Percentiles rank a stretch among this genome's conserved stretches.
These are phyloP conservation scores for Elegia similella DNA, from an alignment of 2,888 invertebrate species.

Conservation along the genomic window DNA sequence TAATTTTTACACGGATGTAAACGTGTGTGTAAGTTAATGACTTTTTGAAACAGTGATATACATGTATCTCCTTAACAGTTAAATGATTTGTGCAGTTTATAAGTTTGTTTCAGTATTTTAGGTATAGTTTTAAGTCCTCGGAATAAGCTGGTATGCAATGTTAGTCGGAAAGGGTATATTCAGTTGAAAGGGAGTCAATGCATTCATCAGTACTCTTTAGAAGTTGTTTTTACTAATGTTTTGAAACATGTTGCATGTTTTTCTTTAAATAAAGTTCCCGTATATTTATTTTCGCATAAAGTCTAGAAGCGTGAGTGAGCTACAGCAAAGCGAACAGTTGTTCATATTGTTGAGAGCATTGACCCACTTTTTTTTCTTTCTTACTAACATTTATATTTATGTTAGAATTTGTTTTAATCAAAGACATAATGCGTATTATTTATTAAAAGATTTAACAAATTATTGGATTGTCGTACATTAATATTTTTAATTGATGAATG, in stretches of 20 bases:
- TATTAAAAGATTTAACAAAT: neutral
- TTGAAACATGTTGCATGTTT: no score
- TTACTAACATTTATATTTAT: neutral
- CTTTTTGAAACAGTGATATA: conserved; percentile 8
- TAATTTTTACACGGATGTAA: conserved; percentile 16
- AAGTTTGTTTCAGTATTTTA: neutral
- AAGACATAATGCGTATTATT: neutral
- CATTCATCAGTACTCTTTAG: no score
- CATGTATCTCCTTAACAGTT: neutral
- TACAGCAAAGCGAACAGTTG: no score
- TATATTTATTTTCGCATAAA: no score
- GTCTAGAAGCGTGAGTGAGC: no score
- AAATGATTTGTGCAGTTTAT: neutral
- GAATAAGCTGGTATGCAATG: no score
- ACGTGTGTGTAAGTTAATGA: conserved; percentile 8
- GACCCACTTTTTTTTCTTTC: no score
- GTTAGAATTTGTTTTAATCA: neutral
- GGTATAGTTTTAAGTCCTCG: neutral
- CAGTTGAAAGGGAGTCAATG: no score
- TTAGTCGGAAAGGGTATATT: no score
- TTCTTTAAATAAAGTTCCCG: no score
- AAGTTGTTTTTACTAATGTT: no score
- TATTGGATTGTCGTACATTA: neutral
- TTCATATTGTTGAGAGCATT: no score
- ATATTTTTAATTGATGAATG: neutral